Conservation (phyloP, 2,888 invertebrate species). For the Byasa hedistus region DNA sequence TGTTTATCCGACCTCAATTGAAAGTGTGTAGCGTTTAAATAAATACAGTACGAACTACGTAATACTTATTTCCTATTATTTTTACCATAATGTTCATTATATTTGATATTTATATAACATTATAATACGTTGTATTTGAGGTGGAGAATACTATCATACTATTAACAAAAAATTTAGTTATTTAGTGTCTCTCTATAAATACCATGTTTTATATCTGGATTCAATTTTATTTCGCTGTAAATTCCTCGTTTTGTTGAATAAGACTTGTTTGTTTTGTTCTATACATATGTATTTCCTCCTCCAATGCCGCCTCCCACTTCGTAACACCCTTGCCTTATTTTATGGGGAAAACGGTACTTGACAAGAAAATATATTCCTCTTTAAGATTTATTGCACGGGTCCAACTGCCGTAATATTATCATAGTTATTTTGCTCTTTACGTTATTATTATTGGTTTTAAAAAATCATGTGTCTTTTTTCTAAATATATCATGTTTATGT, state of each 20-base stretch:
- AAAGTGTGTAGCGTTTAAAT: conserved; percentile 6
- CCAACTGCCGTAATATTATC: conserved; percentile 11
- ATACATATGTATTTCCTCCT: conserved; percentile 6
- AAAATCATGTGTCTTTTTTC: too few species aligned
- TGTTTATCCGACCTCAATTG: conserved; percentile 18
- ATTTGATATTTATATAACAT: too few species aligned
- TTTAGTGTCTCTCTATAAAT: not conserved
- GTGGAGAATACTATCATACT: too few species aligned
- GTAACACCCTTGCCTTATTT: conserved; percentile 19
- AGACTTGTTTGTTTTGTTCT: conserved; percentile 7
- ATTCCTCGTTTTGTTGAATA: not conserved
- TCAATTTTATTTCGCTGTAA: not conserved
- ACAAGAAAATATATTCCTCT: conserved; percentile 24
- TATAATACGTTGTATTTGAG: too few species aligned
- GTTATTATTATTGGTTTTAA: not conserved
- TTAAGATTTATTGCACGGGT: conserved; percentile 20
- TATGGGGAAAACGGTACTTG: conserved; percentile 24
- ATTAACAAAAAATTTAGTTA: not conserved
- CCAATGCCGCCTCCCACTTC: conserved; percentile 17
- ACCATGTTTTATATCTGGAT: not conserved
- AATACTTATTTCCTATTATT: not conserved
- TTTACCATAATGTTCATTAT: too few species aligned
- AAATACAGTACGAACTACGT: not conserved
- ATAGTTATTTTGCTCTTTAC: conserved; percentile 2
- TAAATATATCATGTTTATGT: not conserved